These are phyloP conservation scores for Wiebesia pumilae DNA, from an alignment of 1,140 invertebrate species.

Conservation along the genomic window DNA sequence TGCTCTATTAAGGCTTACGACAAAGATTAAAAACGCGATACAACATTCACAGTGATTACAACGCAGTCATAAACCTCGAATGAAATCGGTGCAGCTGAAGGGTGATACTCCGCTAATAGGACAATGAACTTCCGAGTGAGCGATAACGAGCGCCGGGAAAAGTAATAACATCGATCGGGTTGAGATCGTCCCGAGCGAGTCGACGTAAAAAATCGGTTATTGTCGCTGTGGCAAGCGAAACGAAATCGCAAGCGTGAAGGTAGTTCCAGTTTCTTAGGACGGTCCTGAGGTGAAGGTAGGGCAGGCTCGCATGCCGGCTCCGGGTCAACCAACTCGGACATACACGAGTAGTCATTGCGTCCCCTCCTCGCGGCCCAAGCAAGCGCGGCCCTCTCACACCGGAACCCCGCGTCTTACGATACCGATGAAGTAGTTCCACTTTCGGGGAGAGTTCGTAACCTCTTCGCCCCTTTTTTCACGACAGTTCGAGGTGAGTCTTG, in stretches of 20 bases:
- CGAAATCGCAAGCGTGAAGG: slow-evolving; percentile 71
- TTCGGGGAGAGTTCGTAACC: neutral
- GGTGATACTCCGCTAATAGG: neutral
- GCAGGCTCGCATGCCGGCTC: slow-evolving; percentile 53
- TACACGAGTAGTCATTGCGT: too few relatives aligned
- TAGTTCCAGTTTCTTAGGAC: slow-evolving; percentile 68
- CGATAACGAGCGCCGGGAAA: neutral
- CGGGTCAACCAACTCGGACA: slow-evolving; percentile 72
- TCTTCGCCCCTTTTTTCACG: neutral
- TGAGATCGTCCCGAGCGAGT: neutral
- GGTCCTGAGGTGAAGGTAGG: slow-evolving; percentile 65
- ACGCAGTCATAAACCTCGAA: neutral
- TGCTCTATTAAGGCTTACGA: neutral
- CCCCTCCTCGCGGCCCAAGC: too few relatives aligned
- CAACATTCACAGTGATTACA: neutral
- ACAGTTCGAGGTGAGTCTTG: neutral
- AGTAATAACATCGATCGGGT: neutral
- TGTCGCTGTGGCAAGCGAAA: slow-evolving; percentile 55
- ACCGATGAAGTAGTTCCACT: neutral
- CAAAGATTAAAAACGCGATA: neutral
- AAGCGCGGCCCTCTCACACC: too few relatives aligned
- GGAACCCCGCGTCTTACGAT: too few relatives aligned
- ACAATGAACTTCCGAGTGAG: neutral
- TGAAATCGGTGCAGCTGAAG: neutral
- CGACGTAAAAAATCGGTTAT: slow-evolving; percentile 28